phyloP scores from a whole-genome alignment of 2,113 vertebrate species.

The Pelecanoides urinatrix region DNA sequence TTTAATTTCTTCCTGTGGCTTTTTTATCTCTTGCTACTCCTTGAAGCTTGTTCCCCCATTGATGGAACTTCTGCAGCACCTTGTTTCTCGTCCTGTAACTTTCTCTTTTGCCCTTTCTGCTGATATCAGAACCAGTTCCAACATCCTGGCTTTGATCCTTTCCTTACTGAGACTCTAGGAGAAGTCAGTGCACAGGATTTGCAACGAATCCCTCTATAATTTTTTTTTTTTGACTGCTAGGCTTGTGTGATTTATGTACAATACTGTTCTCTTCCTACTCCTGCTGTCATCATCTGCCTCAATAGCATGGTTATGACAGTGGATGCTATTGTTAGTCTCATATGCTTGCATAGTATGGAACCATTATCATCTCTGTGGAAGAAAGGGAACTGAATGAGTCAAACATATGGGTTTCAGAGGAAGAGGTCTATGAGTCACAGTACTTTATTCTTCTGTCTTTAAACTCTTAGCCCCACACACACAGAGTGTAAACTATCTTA shows the following conservation, averaged over 20 bases:
- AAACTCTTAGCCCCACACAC: neutral
- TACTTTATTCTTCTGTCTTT: conserved; percentile 11
- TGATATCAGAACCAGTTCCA: neutral
- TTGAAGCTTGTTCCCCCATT: neutral
- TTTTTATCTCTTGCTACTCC: neutral
- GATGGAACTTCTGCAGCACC: neutral
- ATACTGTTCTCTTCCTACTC: conserved; percentile 35
- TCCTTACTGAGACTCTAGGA: neutral
- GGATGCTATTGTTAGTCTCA: conserved; percentile 55
- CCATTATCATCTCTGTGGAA: conserved; percentile 29
- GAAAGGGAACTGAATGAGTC: conserved; percentile 42
- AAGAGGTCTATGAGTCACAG: neutral
- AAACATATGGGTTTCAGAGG: conserved; percentile 22
- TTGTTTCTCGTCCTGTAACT: neutral
- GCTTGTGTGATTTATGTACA: conserved; percentile 38
- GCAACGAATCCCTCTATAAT: neutral
- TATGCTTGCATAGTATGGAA: conserved; percentile 27
- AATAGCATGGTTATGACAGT: conserved; percentile 48
- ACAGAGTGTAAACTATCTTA: neutral
- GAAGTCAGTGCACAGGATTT: neutral
- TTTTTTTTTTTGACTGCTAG: conserved; percentile 29
- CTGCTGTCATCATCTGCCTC: conserved; percentile 55
- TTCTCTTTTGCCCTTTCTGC: neutral
- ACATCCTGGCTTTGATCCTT: neutral
- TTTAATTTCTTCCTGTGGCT: conserved; percentile 9